Base-by-base conservation (phyloP, 1,140 invertebrate genomes). In the Zaprionus taronus region DNA sequence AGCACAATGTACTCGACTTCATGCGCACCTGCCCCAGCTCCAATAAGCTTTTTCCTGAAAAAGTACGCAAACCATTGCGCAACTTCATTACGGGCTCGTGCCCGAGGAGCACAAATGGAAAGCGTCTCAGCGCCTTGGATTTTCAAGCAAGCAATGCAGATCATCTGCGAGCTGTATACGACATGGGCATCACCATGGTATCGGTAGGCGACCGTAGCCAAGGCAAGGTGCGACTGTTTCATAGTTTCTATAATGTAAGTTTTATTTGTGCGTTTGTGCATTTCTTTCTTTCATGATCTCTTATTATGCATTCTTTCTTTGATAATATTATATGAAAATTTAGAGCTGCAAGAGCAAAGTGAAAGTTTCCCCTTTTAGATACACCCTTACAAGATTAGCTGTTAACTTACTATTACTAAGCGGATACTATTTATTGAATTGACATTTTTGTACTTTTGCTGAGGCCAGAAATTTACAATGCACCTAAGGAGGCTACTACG, bases 131-230 rank as follows among this genome's bases (percentile, higher is more conserved):
- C 15, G 96, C 97, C n/a, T 92, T 94, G 24, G 95, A 97, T 70
- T 97, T 97, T 91, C 95, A 96, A 74, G 95, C 97, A 58, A 96
- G 95, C 77, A 99, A 99, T 94, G 94, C 96, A n/a, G 96, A 98
- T 53, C 98, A 99, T 94, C 93, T 99, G 76, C 95, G 95, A 92
- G 94, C 97, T 62, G 94, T 99, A 58, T 95, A 96, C 75, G 95
- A 98, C 92, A 99, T 99, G 98, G 99, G 99, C 56, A 99, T 99
- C 80, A 96, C 96, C 57, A 96, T 99, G 71, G 94, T 98, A 60
- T 97, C 97, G 1, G 94, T 98, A 86, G 94, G 95, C 31, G 98
- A 99, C 93, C 83, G 83, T 55, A 87, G 81, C 66, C 83, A 87
- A 89, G 98, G 98, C 47, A 93, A 97, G 57, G 95, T 99, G 47